Percentiles rank a stretch among this genome's conserved stretches.
phyloP scores from a whole-genome alignment of 2,888 invertebrate genomes.

The Lucinisca nassula region DNA sequence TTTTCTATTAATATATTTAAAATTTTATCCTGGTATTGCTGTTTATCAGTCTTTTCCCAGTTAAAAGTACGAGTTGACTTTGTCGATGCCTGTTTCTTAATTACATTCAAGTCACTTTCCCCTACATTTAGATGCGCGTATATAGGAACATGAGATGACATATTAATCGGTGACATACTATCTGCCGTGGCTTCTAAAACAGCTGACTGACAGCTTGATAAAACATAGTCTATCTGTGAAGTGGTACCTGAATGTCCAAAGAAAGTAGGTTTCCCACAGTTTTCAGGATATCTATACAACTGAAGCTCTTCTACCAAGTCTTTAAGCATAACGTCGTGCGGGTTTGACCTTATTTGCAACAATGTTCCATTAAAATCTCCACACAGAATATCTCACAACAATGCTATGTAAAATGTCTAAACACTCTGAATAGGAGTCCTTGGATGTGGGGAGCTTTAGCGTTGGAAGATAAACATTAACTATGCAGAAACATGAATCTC shows the following conservation, averaged over 20 bases:
- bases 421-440: neutral
- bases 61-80: neutral
- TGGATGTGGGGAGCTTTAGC: neutral
- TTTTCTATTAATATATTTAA: neutral
- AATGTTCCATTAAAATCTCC: constrained; percentile 1
- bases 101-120: neutral
- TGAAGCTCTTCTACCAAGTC: neutral
- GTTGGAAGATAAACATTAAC: constrained; percentile 17
- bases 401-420: neutral
- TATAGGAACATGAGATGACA: constrained; percentile 13
- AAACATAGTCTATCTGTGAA: constrained; percentile 11
- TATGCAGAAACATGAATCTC: neutral
- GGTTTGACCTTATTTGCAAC: neutral
- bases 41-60: constrained; percentile 1
- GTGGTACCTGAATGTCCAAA: neutral
- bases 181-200: neutral
- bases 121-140: neutral
- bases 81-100: neutral
- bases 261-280: neutral
- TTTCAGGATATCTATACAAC: neutral
- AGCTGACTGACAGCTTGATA: neutral
- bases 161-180: neutral
- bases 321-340: constrained; percentile 5
- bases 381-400: neutral
- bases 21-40: neutral